Conservation (phyloP, 2,888 invertebrate genomes). For the Sipha maydis region DNA sequence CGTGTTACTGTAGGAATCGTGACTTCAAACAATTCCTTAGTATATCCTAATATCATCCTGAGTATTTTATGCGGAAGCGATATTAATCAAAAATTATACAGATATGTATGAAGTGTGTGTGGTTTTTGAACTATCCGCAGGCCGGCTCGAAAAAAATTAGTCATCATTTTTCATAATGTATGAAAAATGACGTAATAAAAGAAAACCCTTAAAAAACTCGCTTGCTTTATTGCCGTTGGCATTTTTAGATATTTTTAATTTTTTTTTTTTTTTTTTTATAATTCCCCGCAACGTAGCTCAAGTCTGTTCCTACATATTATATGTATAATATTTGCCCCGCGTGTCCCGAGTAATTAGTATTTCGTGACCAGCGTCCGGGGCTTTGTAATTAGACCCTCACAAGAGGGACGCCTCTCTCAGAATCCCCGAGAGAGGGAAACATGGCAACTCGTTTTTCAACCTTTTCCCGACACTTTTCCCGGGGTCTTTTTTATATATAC, state of each 20-base stretch:
- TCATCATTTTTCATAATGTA: constrained; percentile 33
- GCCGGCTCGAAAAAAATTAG: neutral
- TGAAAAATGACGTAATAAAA: constrained; percentile 53
- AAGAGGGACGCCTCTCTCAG: constrained; percentile 59
- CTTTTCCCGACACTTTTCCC: constrained; percentile 62
- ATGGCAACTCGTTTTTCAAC: constrained; percentile 62
- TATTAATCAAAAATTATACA: too few relatives aligned
- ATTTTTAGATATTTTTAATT: constrained; percentile 39
- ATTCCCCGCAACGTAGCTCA: constrained; percentile 31
- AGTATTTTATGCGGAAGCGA: too few relatives aligned
- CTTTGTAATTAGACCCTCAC: constrained; percentile 61
- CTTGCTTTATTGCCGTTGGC: constrained; percentile 32
- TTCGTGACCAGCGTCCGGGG: constrained; percentile 61
- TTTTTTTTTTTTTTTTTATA: constrained; percentile 26
- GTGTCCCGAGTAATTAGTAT: constrained; percentile 60
- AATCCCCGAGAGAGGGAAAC: constrained; percentile 61
- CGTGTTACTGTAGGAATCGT: too few relatives aligned
- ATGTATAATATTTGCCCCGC: constrained; percentile 37
- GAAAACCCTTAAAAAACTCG: constrained; percentile 38
- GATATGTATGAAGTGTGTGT: neutral
- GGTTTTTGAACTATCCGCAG: neutral
- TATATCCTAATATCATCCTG: too few relatives aligned
- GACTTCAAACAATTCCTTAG: too few relatives aligned
- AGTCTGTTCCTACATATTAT: constrained; percentile 36
- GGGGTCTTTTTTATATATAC: constrained; percentile 41